Evolutionary conservation across 2,888 invertebrate genomes (phyloP), one percentile per base, ranked within the genome.

Genomic region (Micropterix aruncella): DNA sequence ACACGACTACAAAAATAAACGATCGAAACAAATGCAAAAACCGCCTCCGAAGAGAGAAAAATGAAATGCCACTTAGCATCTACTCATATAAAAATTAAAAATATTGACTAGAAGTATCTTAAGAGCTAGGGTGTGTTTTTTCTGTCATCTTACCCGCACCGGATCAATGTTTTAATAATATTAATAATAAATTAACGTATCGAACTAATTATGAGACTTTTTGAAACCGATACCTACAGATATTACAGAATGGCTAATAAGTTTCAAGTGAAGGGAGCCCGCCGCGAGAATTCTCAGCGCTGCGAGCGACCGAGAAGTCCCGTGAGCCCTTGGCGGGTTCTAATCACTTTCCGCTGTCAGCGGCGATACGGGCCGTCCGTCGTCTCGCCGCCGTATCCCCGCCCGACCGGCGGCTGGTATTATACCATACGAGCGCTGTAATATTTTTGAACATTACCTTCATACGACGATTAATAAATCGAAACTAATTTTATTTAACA

Each of bases 381-480:
- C 12, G 27, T 27, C 27, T 12, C 12, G 27, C n/a, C n/a, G 12
- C 27, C 12, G 27, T 27, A 27, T 27, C 27, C 7, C 27, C 12
- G 27, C 27, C 7, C 5, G 27, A 27, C 27, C 5, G 5, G 27
- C 27, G 27, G 27, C 27, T 69, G 70, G 70, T 70, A 70, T 70
- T 71, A 67, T 71, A 73, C 70, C 71, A 71, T 73, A 73, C 71
- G 63, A 27, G 63, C 57, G 70, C 71, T 66, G 70, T 72, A 70
- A 70, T 69, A 56, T 61, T 19, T n/a, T 48, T 48, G 57, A 59
- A 64, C 60, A 70, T 72, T 71, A 72, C 69, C 68, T 61, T 64
- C n/a, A 65, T 65, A 64, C 63, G 27, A 27, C 27, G 5, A 27
- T 27, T 27, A 59, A 42, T 40, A 19, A 27, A 7, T 27, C 27